Conservation (phyloP, 2,797 vertebrate species). For the Myripristis murdjan region DNA sequence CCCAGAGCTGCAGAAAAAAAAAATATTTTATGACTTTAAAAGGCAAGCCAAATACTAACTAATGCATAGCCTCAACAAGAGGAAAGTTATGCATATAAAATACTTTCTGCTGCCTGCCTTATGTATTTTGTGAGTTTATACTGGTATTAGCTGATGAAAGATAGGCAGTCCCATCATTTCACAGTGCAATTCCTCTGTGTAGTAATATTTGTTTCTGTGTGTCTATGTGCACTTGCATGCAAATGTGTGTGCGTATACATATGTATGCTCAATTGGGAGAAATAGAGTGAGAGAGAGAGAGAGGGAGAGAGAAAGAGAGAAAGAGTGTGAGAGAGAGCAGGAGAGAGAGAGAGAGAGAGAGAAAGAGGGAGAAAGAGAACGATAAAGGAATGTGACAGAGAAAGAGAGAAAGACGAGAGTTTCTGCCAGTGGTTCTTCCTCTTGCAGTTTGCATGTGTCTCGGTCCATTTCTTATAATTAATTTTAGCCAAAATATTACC, state of each 20-base stretch:
- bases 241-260: neutral
- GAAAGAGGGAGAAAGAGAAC: no score
- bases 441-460: slow-evolving; percentile 14
- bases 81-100: no score
- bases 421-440: slow-evolving; percentile 11
- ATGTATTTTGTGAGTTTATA: neutral
- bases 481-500: slow-evolving; percentile 38
- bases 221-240: neutral
- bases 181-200: neutral
- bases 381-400: no score
- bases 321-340: no score
- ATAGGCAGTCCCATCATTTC: neutral
- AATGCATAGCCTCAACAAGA: no score
- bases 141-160: slow-evolving; percentile 3
- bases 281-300: no score
- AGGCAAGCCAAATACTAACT: no score
- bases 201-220: no score
- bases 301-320: neutral
- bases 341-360: neutral
- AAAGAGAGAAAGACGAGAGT: neutral
- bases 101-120: no score
- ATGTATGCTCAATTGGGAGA: neutral
- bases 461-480: slow-evolving; percentile 34
- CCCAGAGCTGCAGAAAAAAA: neutral
- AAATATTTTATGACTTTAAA: no score